Evolutionary conservation across 2,797 vertebrate species (phyloP), one percentile per base, ranked within the genome.

Genomic region (Anniella stebbinsi): DNA sequence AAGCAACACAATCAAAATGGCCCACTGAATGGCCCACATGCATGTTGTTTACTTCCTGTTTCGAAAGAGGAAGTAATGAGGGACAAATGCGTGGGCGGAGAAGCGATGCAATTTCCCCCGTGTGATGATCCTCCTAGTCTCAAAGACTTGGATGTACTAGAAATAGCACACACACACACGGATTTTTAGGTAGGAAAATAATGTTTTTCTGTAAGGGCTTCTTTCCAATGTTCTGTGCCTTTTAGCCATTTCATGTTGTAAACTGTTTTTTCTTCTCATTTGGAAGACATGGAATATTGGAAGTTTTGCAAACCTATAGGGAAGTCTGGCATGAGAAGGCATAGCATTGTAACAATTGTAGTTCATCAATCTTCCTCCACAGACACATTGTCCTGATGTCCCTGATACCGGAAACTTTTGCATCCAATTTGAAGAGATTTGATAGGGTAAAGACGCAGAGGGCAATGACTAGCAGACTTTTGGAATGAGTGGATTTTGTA

Each of bases 381-480:
- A 17, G 13, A 18, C 11, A 1, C 33, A n/a, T 36, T 7, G 70
- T 72, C 70, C 89, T 87, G 66, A 91, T 91, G 60, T 86, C 23
- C n/a, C 57, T 87, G 80, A 93, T 91, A 92, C 41, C 28, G 80
- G 60, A 90, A 93, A 89, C 90, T 69, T 93, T 54, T 90, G 72
- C 41, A 33, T 93, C 81, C 93, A 21, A 60, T 69, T 66, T 87
- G 80, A 77, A 86, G 33, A 93, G 88, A 36, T 92, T 91, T 92
- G 63, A 88, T 36, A 90, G 86, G 48, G 85, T 73, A 83, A 1
- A 84, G 70, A 57, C 48, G 7, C 9, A 80, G 84, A 78, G 18
- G 28, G 41, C 23, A 82, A 41, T 75, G 80, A 83, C 82, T 60
- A 41, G 51, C 45, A 72, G 18, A 18, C 66, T 57, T 88, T 10